phyloP scores from a whole-genome alignment of 2,888 invertebrate genomes.

The Synanthedon andrenaeformis region DNA sequence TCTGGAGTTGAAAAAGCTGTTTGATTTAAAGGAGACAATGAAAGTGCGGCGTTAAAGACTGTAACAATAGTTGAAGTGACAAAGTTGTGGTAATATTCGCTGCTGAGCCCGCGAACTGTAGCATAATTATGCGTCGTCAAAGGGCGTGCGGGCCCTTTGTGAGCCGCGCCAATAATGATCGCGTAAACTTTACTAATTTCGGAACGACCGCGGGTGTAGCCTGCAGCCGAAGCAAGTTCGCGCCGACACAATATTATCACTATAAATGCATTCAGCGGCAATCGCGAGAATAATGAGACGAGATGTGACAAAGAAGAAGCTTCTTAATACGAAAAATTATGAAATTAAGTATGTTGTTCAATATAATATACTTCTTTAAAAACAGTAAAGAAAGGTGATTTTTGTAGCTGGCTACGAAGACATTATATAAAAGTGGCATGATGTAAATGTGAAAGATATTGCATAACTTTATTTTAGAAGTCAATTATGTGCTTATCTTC shows the following conservation, averaged over 20 bases:
- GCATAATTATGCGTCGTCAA: slow-evolving; percentile 35
- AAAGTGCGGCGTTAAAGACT: not conserved
- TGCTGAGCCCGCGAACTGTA: not conserved
- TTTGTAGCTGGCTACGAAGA: too few species aligned
- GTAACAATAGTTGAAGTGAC: not conserved
- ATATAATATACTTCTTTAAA: too few species aligned
- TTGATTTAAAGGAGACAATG: not conserved
- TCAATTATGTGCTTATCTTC: too few species aligned
- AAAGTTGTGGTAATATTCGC: not conserved
- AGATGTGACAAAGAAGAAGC: too few species aligned
- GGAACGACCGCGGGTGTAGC: slow-evolving; percentile 27
- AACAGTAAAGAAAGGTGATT: too few species aligned
- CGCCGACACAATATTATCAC: slow-evolving; percentile 1
- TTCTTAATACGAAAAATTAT: too few species aligned
- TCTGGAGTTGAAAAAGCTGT: too few species aligned
- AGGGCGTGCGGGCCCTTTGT: slow-evolving; percentile 33
- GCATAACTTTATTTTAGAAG: too few species aligned
- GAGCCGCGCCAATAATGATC: slow-evolving; percentile 44
- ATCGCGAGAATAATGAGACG: too few species aligned
- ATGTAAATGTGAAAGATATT: too few species aligned
- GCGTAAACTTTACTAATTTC: slow-evolving; percentile 58
- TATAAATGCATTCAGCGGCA: not conserved
- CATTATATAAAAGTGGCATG: too few species aligned
- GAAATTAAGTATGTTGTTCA: too few species aligned
- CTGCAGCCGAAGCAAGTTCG: slow-evolving; percentile 6